Evolutionary conservation across 1,140 invertebrate species (phyloP).

Genomic region (Papilio dardanus): DNA sequence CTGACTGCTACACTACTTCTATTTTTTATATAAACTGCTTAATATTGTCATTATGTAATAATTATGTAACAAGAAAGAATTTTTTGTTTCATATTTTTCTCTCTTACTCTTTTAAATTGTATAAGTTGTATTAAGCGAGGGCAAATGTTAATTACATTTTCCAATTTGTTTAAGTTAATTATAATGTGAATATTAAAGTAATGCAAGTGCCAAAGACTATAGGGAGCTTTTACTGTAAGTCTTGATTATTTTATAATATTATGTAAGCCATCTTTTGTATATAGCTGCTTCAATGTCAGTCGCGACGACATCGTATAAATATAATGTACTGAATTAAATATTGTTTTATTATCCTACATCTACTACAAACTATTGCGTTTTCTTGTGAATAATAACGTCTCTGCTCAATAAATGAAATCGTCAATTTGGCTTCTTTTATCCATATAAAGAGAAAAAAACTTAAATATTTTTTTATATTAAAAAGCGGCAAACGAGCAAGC

Average conservation of each 20-base stretch:
- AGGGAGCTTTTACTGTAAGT: constrained; percentile 68
- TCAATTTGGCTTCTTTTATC: too few species aligned
- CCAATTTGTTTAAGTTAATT: constrained; percentile 25
- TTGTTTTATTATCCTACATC: constrained; percentile 13
- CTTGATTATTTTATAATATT: constrained; percentile 52
- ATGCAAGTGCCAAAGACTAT: constrained; percentile 74
- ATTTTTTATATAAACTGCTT: neutral
- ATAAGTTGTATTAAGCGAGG: neutral
- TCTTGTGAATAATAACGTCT: neutral
- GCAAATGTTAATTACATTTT: neutral
- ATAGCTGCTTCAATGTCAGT: constrained; percentile 63
- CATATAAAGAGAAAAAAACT: too few species aligned
- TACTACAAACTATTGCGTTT: neutral
- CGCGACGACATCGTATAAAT: constrained; percentile 59
- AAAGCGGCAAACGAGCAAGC: too few species aligned
- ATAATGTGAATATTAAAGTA: constrained; percentile 47
- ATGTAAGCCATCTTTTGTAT: constrained; percentile 49
- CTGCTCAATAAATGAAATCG: neutral
- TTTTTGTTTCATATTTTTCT: neutral
- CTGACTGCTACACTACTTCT: neutral
- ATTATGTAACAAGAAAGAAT: neutral
- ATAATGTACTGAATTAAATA: constrained; percentile 52
- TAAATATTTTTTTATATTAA: too few species aligned
- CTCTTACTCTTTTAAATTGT: neutral
- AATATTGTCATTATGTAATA: neutral